Conservation (phyloP, 2,113 vertebrate species). For the Azemiops feae region DNA sequence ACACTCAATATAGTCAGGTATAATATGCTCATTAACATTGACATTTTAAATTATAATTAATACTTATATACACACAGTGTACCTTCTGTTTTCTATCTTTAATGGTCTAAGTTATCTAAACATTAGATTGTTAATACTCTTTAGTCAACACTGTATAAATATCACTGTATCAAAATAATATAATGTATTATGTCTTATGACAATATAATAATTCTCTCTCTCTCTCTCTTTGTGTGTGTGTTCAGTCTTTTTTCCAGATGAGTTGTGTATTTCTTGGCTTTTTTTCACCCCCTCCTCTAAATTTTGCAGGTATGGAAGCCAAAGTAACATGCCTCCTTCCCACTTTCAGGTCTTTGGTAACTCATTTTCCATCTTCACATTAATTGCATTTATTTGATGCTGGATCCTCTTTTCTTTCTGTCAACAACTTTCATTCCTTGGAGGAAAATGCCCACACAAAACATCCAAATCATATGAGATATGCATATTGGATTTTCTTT, state of each 20-base stretch:
- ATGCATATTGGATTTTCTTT: neutral
- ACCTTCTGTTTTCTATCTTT: neutral
- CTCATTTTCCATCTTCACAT: neutral
- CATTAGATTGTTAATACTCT: neutral
- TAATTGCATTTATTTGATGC: conserved; percentile 17
- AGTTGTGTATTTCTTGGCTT: neutral
- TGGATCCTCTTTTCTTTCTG: neutral
- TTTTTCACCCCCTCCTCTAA: too few relatives aligned
- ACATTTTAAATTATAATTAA: neutral
- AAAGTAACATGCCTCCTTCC: neutral
- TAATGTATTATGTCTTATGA: neutral
- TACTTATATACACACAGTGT: neutral
- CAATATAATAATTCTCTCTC: neutral
- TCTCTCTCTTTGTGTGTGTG: neutral
- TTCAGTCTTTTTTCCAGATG: neutral
- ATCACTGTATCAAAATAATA: neutral
- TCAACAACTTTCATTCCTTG: neutral
- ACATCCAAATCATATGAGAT: neutral
- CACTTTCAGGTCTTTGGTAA: conserved; percentile 17
- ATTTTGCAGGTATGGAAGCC: neutral
- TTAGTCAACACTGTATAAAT: neutral
- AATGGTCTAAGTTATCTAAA: neutral
- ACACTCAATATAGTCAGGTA: neutral
- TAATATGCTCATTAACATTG: neutral
- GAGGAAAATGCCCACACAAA: neutral